These are phyloP conservation scores for Drosophila falleni DNA, from an alignment of 2,888 invertebrate species.

Conservation along the genomic window DNA sequence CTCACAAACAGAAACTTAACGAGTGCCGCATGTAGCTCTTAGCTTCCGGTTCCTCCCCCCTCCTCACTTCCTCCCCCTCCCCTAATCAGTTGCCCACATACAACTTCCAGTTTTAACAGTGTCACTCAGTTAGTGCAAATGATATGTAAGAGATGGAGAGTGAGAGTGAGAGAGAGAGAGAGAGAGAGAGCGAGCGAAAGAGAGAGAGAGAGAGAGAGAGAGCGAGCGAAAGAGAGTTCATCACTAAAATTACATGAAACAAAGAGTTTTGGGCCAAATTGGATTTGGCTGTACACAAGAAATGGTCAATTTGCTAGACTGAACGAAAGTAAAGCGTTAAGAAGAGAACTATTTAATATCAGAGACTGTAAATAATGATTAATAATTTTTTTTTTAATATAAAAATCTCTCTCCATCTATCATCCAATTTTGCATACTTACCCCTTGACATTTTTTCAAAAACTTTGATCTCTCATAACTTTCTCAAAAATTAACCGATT, in stretches of 20 bases:
- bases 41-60: constrained; percentile 24
- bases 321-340: background rate
- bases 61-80: background rate
- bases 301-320: constrained; percentile 21
- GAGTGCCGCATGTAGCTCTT: constrained; percentile 46
- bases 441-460: too few relatives aligned
- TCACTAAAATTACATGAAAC: constrained; percentile 25
- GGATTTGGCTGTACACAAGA: constrained; percentile 21
- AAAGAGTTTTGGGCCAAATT: constrained; percentile 25
- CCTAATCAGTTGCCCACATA: background rate
- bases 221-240: background rate
- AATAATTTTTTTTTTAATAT: too few relatives aligned
- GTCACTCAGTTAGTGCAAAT: constrained; percentile 31
- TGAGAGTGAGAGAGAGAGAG: background rate
- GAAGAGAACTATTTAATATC: constrained; percentile 10
- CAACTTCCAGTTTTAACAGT: constrained; percentile 23
- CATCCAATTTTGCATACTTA: too few relatives aligned
- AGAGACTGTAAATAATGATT: too few relatives aligned
- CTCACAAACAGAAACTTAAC: constrained; percentile 64
- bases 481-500: too few relatives aligned
- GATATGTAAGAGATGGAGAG: constrained; percentile 8
- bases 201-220: too few relatives aligned
- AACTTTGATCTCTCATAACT: too few relatives aligned
- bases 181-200: background rate
- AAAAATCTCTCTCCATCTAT: too few relatives aligned